phyloP scores from a whole-genome alignment of 2,888 invertebrate species.

The Trachelus stipa region DNA sequence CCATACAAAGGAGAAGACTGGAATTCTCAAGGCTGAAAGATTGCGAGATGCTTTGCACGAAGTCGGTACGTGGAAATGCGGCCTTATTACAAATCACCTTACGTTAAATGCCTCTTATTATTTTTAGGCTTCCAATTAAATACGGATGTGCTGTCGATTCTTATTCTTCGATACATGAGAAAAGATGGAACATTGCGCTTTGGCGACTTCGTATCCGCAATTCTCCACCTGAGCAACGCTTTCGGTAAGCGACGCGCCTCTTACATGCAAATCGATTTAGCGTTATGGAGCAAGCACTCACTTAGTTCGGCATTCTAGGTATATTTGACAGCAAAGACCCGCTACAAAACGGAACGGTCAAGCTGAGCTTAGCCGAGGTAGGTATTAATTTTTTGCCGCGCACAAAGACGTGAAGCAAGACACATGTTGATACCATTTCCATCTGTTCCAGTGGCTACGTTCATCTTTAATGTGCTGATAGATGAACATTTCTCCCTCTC shows the following conservation, averaged over 20 bases:
- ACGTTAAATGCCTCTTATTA: background rate
- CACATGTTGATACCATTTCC: background rate
- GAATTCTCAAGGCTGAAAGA: slow-evolving; percentile 87
- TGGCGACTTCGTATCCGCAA: slow-evolving; percentile 92
- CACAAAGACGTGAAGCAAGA: background rate
- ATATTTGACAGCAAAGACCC: slow-evolving; percentile 83
- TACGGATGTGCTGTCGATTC: slow-evolving; percentile 83
- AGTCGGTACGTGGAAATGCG: slow-evolving; percentile 72
- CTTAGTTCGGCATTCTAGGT: slow-evolving; percentile 65
- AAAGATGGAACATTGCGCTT: slow-evolving; percentile 92
- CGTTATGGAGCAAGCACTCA: background rate
- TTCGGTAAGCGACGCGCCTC: slow-evolving; percentile 75
- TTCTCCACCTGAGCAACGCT: slow-evolving; percentile 87
- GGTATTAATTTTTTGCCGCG: slow-evolving; percentile 39
- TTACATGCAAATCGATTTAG: background rate
- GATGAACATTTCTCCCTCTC: slow-evolving; percentile 29
- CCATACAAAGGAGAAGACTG: slow-evolving; percentile 91
- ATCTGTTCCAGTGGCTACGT: slow-evolving; percentile 79
- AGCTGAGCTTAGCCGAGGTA: slow-evolving; percentile 85
- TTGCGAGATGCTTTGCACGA: slow-evolving; percentile 85
- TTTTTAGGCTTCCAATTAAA: slow-evolving; percentile 82
- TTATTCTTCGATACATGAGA: slow-evolving; percentile 89
- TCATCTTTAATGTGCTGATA: slow-evolving; percentile 77
- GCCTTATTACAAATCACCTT: background rate
- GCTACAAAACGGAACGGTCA: slow-evolving; percentile 83